Conservation (phyloP, 2,888 invertebrate species). For the Philereme vetulata region DNA sequence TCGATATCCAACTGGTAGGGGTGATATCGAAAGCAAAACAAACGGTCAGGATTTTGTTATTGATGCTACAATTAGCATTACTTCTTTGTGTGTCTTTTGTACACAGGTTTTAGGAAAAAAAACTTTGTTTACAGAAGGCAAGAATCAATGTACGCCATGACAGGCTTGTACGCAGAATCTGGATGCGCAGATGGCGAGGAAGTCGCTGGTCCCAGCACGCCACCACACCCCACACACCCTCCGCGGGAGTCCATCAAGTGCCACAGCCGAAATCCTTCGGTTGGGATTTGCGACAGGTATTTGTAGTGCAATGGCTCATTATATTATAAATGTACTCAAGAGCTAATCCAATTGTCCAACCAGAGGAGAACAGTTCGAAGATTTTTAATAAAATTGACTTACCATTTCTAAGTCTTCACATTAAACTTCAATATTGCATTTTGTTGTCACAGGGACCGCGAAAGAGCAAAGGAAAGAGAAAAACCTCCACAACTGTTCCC, state of each 20-base stretch:
- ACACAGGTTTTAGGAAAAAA: neutral
- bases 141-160: constrained; percentile 96
- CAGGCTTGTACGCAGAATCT: constrained; percentile 91
- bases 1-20: neutral
- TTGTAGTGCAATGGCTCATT: neutral
- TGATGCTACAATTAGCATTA: neutral
- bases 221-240: constrained; percentile 66
- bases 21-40: neutral
- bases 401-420: no score
- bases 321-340: neutral
- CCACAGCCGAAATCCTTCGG: constrained; percentile 92
- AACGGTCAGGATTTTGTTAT: neutral
- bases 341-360: neutral
- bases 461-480: constrained; percentile 83
- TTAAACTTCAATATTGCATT: neutral
- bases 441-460: constrained; percentile 69
- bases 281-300: constrained; percentile 88
- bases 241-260: constrained; percentile 85
- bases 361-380: neutral
- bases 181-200: constrained; percentile 85
- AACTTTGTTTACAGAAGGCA: constrained; percentile 85
- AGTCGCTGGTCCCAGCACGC: constrained; percentile 76
- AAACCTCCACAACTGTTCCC: constrained; percentile 83
- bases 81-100: neutral
- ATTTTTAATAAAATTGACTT: constrained; percentile 7